phyloP scores from a whole-genome alignment of 2,888 invertebrate species.

The Crocallis elinguaria region DNA sequence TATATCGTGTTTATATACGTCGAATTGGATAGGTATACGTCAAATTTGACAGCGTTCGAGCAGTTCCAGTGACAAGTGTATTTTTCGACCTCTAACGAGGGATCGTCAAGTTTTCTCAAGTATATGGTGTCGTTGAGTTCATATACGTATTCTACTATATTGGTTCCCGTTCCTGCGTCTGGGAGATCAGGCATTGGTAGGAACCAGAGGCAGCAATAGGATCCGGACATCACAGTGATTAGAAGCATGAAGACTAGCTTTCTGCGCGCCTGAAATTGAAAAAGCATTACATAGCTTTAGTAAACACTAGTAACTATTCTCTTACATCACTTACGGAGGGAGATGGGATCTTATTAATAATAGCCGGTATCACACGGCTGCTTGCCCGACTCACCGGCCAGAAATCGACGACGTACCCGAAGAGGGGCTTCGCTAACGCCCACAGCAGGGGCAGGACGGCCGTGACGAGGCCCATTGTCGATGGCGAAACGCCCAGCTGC shows the following conservation, averaged over 20 bases:
- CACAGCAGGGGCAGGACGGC: slow-evolving; percentile 91
- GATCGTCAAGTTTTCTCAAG: slow-evolving; percentile 49
- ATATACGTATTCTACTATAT: slow-evolving; percentile 47
- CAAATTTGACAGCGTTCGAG: slow-evolving; percentile 48
- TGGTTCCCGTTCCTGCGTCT: slow-evolving; percentile 6
- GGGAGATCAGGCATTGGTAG: slow-evolving; percentile 67
- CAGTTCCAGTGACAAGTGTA: slow-evolving; percentile 75
- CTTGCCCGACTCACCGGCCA: slow-evolving; percentile 73
- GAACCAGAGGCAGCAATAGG: slow-evolving; percentile 89
- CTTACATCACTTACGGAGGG: too few relatives aligned
- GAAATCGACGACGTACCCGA: slow-evolving; percentile 90
- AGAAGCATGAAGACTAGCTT: slow-evolving; percentile 89
- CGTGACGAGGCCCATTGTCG: slow-evolving; percentile 91
- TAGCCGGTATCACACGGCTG: too few relatives aligned
- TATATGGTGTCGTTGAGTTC: slow-evolving; percentile 68
- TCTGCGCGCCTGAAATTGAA: slow-evolving; percentile 78
- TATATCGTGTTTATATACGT: slow-evolving; percentile 64
- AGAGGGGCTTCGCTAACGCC: slow-evolving; percentile 90
- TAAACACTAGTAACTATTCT: too few relatives aligned
- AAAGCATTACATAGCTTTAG: too few relatives aligned
- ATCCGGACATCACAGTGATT: slow-evolving; percentile 86
- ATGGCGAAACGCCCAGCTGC: slow-evolving; percentile 90
- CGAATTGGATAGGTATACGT: slow-evolving; percentile 63
- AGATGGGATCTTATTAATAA: too few relatives aligned
- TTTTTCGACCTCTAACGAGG: slow-evolving; percentile 51